These are phyloP conservation scores for Osmerus eperlanus DNA, from an alignment of 2,113 vertebrate genomes.

Conservation along the genomic window DNA sequence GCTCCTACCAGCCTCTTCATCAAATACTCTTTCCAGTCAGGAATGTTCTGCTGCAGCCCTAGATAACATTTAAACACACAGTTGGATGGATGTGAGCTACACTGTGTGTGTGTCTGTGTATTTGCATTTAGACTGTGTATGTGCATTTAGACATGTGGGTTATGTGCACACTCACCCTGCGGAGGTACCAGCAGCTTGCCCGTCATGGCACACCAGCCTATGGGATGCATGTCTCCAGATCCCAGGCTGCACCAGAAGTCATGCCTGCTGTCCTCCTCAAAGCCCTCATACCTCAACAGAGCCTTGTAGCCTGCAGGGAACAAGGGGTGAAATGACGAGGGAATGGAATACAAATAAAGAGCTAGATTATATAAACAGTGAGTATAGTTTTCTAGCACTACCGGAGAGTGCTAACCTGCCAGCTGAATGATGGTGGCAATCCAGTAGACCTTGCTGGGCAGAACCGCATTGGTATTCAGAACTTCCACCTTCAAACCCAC, in stretches of 20 bases:
- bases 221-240: conserved; percentile 87
- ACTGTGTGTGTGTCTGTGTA: neutral
- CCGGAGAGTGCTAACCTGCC: conserved; percentile 70
- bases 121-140: neutral
- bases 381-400: neutral
- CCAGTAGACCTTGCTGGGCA: conserved; percentile 95
- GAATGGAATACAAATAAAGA: neutral
- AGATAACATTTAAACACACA: too few species aligned
- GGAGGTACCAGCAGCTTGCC: conserved; percentile 95
- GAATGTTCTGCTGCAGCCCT: conserved; percentile 66
- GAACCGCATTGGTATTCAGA: conserved; percentile 84
- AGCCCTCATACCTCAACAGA: conserved; percentile 89
- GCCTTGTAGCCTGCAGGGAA: conserved; percentile 83
- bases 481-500: conserved; percentile 93
- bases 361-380: neutral
- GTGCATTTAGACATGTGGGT: neutral
- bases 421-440: conserved; percentile 86
- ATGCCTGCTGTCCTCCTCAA: conserved; percentile 79
- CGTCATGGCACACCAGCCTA: conserved; percentile 94
- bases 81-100: neutral
- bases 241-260: conserved; percentile 96
- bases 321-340: neutral
- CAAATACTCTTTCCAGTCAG: conserved; percentile 90
- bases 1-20: conserved; percentile 88
- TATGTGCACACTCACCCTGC: conserved; percentile 73